Evolutionary conservation across 2,113 vertebrate species (phyloP).

Genomic region (Sporophila hypoxantha): DNA sequence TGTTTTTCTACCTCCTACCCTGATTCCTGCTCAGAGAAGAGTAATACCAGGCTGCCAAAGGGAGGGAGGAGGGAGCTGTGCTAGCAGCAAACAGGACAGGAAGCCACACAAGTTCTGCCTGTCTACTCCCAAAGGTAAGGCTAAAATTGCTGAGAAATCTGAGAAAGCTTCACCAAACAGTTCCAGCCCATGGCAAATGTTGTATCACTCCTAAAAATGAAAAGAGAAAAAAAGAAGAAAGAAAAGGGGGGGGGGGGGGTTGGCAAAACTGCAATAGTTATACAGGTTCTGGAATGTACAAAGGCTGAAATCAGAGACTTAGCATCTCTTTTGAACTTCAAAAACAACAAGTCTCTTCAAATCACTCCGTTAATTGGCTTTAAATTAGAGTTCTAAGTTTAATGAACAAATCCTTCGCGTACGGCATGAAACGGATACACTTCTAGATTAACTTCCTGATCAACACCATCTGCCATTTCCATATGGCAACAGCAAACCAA

Average conservation of each 20-base stretch:
- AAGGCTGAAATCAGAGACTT: slow-evolving; percentile 60
- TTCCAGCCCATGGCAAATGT: background rate
- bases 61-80: background rate
- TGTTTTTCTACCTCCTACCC: background rate
- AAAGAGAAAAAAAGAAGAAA: too few relatives aligned
- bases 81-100: background rate
- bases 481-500: slow-evolving; percentile 26
- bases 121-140: background rate
- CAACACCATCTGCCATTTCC: slow-evolving; percentile 59
- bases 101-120: background rate
- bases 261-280: slow-evolving; percentile 60
- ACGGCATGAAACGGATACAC: slow-evolving; percentile 47
- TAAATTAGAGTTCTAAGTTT: slow-evolving; percentile 61
- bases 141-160: background rate
- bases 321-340: slow-evolving; percentile 61
- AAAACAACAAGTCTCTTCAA: slow-evolving; percentile 63
- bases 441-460: slow-evolving; percentile 61
- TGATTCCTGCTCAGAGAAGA: background rate
- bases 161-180: background rate
- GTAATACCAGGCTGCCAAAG: background rate
- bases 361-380: slow-evolving; percentile 56
- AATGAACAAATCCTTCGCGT: slow-evolving; percentile 46
- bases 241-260: accelerated
- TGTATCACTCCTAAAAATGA: background rate
- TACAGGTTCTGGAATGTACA: slow-evolving; percentile 56